Percentiles rank a stretch among this genome's conserved stretches.
These are phyloP conservation scores for Nesidiocoris tenuis DNA, from an alignment of 2,888 invertebrate species.

Conservation along the genomic window DNA sequence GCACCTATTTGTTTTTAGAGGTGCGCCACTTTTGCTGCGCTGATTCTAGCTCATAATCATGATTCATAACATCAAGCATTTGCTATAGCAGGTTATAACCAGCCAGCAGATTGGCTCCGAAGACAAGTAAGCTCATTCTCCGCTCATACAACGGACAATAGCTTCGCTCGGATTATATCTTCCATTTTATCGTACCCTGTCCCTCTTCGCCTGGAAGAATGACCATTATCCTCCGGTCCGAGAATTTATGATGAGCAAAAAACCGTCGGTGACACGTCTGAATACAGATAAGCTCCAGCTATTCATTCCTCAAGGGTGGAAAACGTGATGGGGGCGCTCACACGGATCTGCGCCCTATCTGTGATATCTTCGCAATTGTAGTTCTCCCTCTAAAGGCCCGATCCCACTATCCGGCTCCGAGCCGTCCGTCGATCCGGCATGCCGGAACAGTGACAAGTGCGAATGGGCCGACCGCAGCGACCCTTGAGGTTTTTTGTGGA, in stretches of 20 bases:
- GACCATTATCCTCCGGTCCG: conserved; percentile 1
- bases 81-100: too few relatives aligned
- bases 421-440: too few relatives aligned
- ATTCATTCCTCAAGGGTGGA: neutral
- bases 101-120: too few relatives aligned
- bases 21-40: too few relatives aligned
- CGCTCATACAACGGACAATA: neutral
- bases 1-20: too few relatives aligned
- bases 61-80: too few relatives aligned
- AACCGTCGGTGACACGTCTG: neutral
- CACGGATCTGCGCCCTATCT: neutral
- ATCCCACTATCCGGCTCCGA: too few relatives aligned
- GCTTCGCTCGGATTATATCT: neutral
- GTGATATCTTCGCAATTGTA: neutral
- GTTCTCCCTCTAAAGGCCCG: neutral
- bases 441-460: too few relatives aligned
- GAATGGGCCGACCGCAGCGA: too few relatives aligned
- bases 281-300: conserved; percentile 7
- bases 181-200: neutral
- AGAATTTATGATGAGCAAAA: conserved; percentile 15
- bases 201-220: neutral
- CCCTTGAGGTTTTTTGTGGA: too few relatives aligned
- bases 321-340: neutral
- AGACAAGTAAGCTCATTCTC: neutral
- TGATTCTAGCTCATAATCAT: too few relatives aligned